Percentiles rank a stretch among this genome's conserved stretches.
phyloP scores from a whole-genome alignment of 2,888 invertebrate species.

The Leptinotarsa peninsularis region DNA sequence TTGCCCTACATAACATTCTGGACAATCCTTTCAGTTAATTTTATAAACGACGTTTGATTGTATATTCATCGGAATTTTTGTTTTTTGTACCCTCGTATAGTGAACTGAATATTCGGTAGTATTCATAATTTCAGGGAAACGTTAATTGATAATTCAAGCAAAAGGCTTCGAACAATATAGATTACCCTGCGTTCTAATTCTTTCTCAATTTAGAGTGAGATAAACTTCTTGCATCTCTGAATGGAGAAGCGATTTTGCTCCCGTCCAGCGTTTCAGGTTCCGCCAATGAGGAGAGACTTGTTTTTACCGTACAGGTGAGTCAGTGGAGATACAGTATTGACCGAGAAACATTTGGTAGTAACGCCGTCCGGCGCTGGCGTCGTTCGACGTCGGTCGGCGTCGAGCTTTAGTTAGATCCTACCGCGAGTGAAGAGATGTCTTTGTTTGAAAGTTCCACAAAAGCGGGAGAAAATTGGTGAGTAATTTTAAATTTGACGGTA shows the following conservation, averaged over 20 bases:
- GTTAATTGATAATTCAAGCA: neutral
- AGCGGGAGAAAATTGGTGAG: conserved; percentile 64
- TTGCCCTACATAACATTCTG: too few relatives aligned
- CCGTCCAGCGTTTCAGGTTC: conserved; percentile 8
- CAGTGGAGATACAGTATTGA: conserved; percentile 58
- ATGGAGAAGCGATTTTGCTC: conserved; percentile 4
- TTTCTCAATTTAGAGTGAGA: neutral
- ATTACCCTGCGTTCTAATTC: neutral
- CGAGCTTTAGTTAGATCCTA: conserved; percentile 64
- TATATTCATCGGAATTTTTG: too few relatives aligned
- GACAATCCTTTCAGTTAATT: too few relatives aligned
- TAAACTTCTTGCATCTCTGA: neutral
- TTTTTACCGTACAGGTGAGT: conserved; percentile 57
- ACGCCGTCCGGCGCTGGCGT: conserved; percentile 65
- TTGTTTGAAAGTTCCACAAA: conserved; percentile 60
- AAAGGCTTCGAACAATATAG: neutral
- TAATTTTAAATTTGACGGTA: conserved; percentile 32
- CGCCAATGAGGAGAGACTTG: conserved; percentile 43
- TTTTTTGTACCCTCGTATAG: too few relatives aligned
- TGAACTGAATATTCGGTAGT: too few relatives aligned
- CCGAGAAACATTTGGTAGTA: conserved; percentile 63
- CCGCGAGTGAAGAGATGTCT: conserved; percentile 64
- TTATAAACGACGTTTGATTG: too few relatives aligned
- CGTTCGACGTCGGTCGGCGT: conserved; percentile 62
- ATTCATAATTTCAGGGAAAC: neutral